Evolutionary conservation across 2,888 invertebrate genomes (phyloP), one percentile per base, ranked within the genome.

Genomic region (Nemotelus nigrinus): DNA sequence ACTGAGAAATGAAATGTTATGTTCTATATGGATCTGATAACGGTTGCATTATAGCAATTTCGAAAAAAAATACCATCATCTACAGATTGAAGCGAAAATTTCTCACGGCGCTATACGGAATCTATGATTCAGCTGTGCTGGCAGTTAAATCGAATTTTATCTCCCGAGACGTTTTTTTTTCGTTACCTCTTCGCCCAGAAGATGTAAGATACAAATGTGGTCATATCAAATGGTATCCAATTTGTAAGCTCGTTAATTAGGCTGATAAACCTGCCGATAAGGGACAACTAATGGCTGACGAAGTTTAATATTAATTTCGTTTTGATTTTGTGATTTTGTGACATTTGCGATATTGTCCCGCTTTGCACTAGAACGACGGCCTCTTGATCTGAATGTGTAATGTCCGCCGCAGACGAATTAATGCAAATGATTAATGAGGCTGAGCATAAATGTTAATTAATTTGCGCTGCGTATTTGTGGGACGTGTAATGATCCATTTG

Each of bases 401-500:
- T 25, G 25, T 25, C 25, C 25, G 25, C 25, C 25, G 25, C 25
- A 25, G 25, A 25, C 25, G 25, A 25, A 25, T 25, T 25, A 25
- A 25, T 25, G 60, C 41, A 3, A 4, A 60, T 60, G 60, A 60
- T 60, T 41, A 60, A 60, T 60, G 60, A 41, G 7, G 41, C 60
- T 39, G 7, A 60, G 41, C 60, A 60, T 60, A 60, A 60, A 60
- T 5, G 4, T 60, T 60, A 60, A 60, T 60, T 60, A 60, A 60
- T 60, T 60, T 60, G 60, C 39, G 41, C 41, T 60, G 25, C 60
- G 60, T 39, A 60, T 60, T 60, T 60, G 39, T 60, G 60, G 67
- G 48, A 41, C 50, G 67, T 7, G 67, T 67, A 41, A 55, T 72
- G 58, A 58, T 41, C 58, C 71, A 58, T 58, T 72, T 72, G n/a